Percentiles rank a stretch among this genome's conserved stretches.
These are phyloP conservation scores for Papilio polytes DNA, from an alignment of 1,140 invertebrate species.

Conservation along the genomic window DNA sequence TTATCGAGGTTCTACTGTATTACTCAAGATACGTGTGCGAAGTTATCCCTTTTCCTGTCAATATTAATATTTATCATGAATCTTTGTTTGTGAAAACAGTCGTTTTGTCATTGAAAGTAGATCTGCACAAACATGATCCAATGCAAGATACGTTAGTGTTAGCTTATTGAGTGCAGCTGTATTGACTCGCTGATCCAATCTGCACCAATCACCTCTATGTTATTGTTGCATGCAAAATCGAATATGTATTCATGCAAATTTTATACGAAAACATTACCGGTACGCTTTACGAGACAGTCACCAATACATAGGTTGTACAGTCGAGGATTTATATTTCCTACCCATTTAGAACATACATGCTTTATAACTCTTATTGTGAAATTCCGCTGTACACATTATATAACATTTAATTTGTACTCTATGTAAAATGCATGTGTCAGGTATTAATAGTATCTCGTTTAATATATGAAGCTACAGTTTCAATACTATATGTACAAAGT, in stretches of 20 bases:
- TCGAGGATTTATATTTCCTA: not conserved
- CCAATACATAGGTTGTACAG: not conserved
- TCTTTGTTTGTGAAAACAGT: slow-evolving; percentile 30
- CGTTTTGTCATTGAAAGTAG: slow-evolving; percentile 35
- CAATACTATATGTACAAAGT: not conserved
- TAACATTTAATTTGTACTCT: too few relatives aligned
- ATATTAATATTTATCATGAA: slow-evolving; percentile 25
- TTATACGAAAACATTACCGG: slow-evolving; percentile 9
- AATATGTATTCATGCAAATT: slow-evolving; percentile 35
- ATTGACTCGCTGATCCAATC: not conserved
- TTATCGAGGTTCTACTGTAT: too few relatives aligned
- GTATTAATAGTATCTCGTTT: not conserved
- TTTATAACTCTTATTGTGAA: not conserved
- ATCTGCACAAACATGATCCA: slow-evolving; percentile 1
- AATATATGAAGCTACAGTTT: not conserved
- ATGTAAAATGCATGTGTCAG: too few relatives aligned
- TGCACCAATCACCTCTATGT: not conserved
- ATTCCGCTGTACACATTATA: too few relatives aligned
- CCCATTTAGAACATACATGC: not conserved
- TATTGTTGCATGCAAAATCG: slow-evolving; percentile 10
- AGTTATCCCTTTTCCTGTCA: not conserved
- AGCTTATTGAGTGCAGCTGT: slow-evolving; percentile 16
- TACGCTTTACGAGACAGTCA: not conserved
- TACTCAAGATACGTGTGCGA: not conserved
- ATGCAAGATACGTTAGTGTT: not conserved